phyloP scores from a whole-genome alignment of 2,113 vertebrate species.

The Aleadryas rufinucha region DNA sequence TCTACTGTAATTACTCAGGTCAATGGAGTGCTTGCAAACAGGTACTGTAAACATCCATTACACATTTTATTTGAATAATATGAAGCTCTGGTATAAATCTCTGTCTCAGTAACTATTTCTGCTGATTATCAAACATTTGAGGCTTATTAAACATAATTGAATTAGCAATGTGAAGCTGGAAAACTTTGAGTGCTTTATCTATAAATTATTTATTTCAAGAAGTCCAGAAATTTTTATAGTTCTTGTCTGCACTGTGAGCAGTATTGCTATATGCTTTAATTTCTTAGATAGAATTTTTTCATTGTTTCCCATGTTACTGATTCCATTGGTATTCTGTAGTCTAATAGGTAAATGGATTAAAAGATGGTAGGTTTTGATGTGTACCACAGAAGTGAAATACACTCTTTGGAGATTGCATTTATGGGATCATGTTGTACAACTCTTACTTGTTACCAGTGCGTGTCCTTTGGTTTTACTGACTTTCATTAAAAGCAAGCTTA shows the following conservation, averaged over 20 bases:
- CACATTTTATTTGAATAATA: neutral
- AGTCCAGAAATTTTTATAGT: neutral
- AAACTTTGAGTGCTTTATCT: neutral
- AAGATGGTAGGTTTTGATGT: neutral
- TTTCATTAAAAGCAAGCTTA: neutral
- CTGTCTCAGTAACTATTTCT: neutral
- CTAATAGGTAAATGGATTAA: neutral
- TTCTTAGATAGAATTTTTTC: neutral
- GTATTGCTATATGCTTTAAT: neutral
- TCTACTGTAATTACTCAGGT: slow-evolving; percentile 97
- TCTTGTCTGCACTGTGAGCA: neutral
- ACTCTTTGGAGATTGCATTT: neutral
- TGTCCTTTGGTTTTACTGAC: neutral
- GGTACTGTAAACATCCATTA: slow-evolving; percentile 68
- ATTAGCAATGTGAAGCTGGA: neutral
- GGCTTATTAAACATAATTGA: neutral
- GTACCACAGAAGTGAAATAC: neutral
- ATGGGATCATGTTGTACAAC: neutral
- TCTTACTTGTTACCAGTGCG: neutral
- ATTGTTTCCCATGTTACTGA: neutral
- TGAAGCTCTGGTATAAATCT: neutral
- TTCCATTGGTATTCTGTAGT: neutral
- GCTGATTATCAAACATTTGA: neutral
- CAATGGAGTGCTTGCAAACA: slow-evolving; percentile 92
- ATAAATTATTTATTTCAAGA: neutral